These are phyloP conservation scores for Xanthia togata DNA, from an alignment of 2,888 invertebrate species.

Conservation along the genomic window DNA sequence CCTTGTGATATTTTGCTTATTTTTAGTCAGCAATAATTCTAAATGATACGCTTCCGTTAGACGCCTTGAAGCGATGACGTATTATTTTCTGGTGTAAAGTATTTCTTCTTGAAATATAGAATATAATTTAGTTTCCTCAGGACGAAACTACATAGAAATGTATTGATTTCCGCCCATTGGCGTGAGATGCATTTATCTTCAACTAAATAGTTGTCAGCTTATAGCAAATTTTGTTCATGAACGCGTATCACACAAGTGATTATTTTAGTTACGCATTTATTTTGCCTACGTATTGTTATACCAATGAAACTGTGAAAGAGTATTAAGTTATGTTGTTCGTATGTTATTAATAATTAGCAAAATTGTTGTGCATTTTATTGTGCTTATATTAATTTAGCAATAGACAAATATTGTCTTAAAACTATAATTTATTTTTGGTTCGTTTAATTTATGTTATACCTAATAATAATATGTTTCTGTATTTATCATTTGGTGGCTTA, in stretches of 20 bases:
- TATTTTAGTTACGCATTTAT: constrained; percentile 52
- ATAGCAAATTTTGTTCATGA: constrained; percentile 17
- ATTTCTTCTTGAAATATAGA: constrained; percentile 21
- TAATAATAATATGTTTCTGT: constrained; percentile 38
- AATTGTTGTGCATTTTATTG: constrained; percentile 48
- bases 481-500: constrained; percentile 58
- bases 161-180: background rate
- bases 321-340: constrained; percentile 54
- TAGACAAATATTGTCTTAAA: constrained; percentile 46
- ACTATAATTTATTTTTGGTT: constrained; percentile 57
- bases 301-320: constrained; percentile 62
- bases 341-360: constrained; percentile 54
- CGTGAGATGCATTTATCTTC: constrained; percentile 16
- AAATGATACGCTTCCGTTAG: constrained; percentile 38
- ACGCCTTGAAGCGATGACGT: background rate
- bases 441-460: constrained; percentile 47
- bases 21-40: constrained; percentile 30
- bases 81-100: constrained; percentile 11
- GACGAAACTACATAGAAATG: background rate
- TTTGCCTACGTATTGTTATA: constrained; percentile 46
- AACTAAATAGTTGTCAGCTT: background rate
- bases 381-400: constrained; percentile 51
- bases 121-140: constrained; percentile 7
- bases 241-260: constrained; percentile 47
- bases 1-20: constrained; percentile 58